A percentile compares a stretch with the other conserved stretches of the same genome.
These are phyloP conservation scores for Phodopus roborovskii DNA, from an alignment of 2,113 vertebrate species.

Conservation along the genomic window DNA sequence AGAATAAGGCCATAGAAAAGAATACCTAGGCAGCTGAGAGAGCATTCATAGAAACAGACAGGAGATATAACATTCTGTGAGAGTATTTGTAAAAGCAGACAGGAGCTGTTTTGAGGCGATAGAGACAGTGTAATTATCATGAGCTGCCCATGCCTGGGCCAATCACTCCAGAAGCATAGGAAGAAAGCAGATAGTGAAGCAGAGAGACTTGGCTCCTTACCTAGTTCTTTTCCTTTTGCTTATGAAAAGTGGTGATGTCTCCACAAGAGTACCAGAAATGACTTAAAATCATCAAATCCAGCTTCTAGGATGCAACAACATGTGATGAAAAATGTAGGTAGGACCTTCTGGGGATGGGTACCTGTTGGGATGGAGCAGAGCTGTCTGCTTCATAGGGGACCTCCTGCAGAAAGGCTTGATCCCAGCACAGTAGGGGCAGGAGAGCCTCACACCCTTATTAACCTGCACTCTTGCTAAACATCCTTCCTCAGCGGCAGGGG, in stretches of 20 bases:
- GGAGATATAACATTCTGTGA: neutral
- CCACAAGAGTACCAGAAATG: neutral
- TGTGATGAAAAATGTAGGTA: neutral
- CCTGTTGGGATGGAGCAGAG: neutral
- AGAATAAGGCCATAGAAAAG: neutral
- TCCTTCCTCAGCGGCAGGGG: neutral
- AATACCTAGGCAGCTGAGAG: neutral
- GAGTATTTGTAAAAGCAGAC: neutral
- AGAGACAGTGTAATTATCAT: neutral
- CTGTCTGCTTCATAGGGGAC: rapidly evolving
- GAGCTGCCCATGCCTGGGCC: neutral
- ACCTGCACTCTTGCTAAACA: neutral
- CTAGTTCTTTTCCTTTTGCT: neutral
- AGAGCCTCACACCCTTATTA: neutral
- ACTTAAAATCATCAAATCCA: neutral
- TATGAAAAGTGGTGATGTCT: neutral
- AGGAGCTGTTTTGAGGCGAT: neutral
- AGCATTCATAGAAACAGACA: neutral
- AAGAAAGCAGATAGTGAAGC: neutral
- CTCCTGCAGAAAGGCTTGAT: neutral
- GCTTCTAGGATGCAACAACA: neutral
- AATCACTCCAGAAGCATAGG: neutral
- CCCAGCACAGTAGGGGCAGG: neutral
- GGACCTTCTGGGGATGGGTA: neutral
- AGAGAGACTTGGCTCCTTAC: neutral